A percentile compares a stretch with the other conserved stretches of the same genome.
phyloP scores from a whole-genome alignment of 92 coral and sea anemone species.

The Palythoa heliodiscus region DNA sequence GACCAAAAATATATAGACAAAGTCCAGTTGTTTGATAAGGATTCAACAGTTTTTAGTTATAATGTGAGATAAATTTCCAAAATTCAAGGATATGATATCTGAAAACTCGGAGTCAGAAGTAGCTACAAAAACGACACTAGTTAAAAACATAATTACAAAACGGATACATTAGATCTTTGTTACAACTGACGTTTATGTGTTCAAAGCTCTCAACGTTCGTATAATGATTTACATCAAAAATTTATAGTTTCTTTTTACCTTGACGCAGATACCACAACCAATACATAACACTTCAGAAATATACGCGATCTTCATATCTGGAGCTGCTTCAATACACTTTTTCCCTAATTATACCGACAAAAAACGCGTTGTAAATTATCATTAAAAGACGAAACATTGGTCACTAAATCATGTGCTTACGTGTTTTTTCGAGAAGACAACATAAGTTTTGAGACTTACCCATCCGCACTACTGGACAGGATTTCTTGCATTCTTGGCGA shows the following conservation, averaged over 20 bases:
- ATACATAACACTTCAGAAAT: constrained; percentile 95
- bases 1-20: no score
- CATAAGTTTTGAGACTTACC: constrained; percentile 56
- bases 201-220: no score
- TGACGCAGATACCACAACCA: constrained; percentile 97
- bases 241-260: constrained; percentile 58
- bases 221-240: neutral
- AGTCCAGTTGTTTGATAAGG: no score
- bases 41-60: no score
- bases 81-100: no score
- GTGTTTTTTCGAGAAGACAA: constrained; percentile 7
- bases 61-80: no score
- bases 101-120: no score
- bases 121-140: no score
- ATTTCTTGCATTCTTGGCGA: constrained; percentile 88
- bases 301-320: constrained; percentile 70
- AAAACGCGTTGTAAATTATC: neutral
- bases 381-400: neutral
- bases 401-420: constrained; percentile 14
- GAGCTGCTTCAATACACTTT: constrained; percentile 88
- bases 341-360: constrained; percentile 67
- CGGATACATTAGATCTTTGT: no score
- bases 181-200: no score
- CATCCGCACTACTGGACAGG: constrained; percentile 97
- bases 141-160: no score